Evolutionary conservation across 2,888 invertebrate genomes (phyloP), one percentile per base, ranked within the genome.

Genomic region (Ochlodes sylvanus): DNA sequence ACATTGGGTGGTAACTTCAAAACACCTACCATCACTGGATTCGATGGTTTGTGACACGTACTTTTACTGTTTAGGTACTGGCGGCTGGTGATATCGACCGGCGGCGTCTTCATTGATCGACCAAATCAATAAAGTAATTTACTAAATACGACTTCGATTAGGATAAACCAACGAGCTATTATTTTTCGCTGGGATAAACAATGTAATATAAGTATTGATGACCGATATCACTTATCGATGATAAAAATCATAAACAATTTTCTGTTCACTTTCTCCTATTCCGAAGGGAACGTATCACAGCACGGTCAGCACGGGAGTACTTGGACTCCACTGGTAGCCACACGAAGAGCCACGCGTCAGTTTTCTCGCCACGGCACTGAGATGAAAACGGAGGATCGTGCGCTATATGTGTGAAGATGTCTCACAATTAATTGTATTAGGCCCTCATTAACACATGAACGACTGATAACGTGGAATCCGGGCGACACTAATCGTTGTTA

Each of bases 381-480:
- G 69, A 72, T 42, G 42, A 58, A 19, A 67, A 64, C 34, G 21
- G 56, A 62, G 15, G 57, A 55, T 60, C 69, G 69, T 74, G 72
- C 61, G 68, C 54, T 55, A 61, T 67, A 67, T 60, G 67, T 61
- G 61, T n/a, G 38, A 54, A 72, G 67, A 73, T 64, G 70, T 69
- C 65, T 63, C 68, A 69, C 68, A 63, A 74, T 75, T 76, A 76
- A 79, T 76, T 77, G 78, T 75, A 74, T 72, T 70, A 67, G 72
- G 70, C 60, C 70, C 69, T 75, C 77, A 79, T 80, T 77, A 76
- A 71, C 78, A 78, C 79, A 77, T 76, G 71, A 74, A 75, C 69
- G 50, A 58, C 71, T 74, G 78, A 79, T 79, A 79, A 77, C 69
- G 66, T 27, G 68, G 54, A 68, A 71, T 72, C 68, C 70, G 71